Percentiles rank a stretch among this genome's conserved stretches.
phyloP scores from a whole-genome alignment of 2,113 vertebrate genomes.

The Oenanthe oenanthe region DNA sequence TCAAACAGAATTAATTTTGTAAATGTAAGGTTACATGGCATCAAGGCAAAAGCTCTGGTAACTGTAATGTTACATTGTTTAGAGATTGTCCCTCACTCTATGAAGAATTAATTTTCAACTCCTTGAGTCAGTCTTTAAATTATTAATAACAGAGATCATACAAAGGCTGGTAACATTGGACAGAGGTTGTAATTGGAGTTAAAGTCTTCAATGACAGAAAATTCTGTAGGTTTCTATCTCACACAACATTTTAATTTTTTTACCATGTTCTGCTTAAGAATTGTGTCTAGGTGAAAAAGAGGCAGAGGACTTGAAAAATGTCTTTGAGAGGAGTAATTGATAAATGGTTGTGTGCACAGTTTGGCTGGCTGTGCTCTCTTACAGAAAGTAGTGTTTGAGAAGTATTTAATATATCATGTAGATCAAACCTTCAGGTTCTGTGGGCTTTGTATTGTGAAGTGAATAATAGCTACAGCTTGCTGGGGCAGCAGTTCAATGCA shows the following conservation, averaged over 20 bases:
- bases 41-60: neutral
- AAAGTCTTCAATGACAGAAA: neutral
- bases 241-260: neutral
- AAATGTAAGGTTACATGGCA: neutral
- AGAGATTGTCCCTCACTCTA: neutral
- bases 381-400: neutral
- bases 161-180: neutral
- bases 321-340: slow-evolving; percentile 10
- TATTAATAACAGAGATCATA: neutral
- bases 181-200: neutral
- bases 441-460: slow-evolving; percentile 48
- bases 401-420: slow-evolving; percentile 48
- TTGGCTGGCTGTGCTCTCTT: slow-evolving; percentile 12
- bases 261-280: neutral
- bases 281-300: neutral
- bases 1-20: neutral
- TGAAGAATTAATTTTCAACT: neutral
- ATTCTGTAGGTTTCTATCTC: neutral
- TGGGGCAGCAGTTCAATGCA: slow-evolving; percentile 47
- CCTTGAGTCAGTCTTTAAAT: neutral
- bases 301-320: neutral
- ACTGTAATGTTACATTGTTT: neutral
- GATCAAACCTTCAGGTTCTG: slow-evolving; percentile 45
- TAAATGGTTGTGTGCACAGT: neutral
- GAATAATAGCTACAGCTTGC: slow-evolving; percentile 64